A percentile compares a stretch with the other conserved stretches of the same genome.
phyloP scores from a whole-genome alignment of 2,113 vertebrate species.

The Perca flavescens region DNA sequence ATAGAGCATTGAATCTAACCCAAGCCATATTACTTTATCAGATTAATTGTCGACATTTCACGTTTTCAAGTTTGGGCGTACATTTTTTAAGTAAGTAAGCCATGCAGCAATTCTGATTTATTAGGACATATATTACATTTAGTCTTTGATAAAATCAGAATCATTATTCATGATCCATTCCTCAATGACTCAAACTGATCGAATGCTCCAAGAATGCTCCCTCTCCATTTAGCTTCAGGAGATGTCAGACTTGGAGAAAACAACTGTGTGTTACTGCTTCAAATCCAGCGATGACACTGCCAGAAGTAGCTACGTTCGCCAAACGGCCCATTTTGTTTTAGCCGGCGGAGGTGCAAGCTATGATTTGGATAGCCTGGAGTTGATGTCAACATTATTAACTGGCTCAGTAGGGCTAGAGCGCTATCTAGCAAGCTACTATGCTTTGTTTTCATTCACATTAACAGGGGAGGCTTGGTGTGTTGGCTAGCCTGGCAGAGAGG shows the following conservation, averaged over 20 bases:
- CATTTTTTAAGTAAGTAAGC: constrained; percentile 24
- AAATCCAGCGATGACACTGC: constrained; percentile 47
- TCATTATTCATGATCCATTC: constrained; percentile 51
- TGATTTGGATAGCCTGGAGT: constrained; percentile 38
- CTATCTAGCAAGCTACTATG: constrained; percentile 14
- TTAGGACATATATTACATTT: constrained; percentile 42
- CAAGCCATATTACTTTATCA: constrained; percentile 58
- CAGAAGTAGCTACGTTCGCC: constrained; percentile 37
- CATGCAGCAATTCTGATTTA: constrained; percentile 41
- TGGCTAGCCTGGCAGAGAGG: constrained; percentile 50
- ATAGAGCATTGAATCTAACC: constrained; percentile 63
- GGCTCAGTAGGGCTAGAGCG: constrained; percentile 13
- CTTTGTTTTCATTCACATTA: constrained; percentile 54
- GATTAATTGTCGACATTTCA: constrained; percentile 59
- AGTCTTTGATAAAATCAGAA: constrained; percentile 50
- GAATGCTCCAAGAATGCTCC: constrained; percentile 40
- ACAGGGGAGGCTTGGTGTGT: constrained; percentile 52
- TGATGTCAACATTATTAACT: constrained; percentile 53
- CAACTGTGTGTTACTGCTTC: constrained; percentile 42
- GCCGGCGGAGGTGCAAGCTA: constrained; percentile 50
- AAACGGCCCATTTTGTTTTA: constrained; percentile 45
- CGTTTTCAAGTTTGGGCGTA: constrained; percentile 34
- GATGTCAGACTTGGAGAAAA: constrained; percentile 60
- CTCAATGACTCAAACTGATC: constrained; percentile 38
- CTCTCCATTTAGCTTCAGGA: constrained; percentile 62